Base-by-base conservation (phyloP, 2,888 invertebrate genomes). In the Dolichomitus sp. region DNA sequence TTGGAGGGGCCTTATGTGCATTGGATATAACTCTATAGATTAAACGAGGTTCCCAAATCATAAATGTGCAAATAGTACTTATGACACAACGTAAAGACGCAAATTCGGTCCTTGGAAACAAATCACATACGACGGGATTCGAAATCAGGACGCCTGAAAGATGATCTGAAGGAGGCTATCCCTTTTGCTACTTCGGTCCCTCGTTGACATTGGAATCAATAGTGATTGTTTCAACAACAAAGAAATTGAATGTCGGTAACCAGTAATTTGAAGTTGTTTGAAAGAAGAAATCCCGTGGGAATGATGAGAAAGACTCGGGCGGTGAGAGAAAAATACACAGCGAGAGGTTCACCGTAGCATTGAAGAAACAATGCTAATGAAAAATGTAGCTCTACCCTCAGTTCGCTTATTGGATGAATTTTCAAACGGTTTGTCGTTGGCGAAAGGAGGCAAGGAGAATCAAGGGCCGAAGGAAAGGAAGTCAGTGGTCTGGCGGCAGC, bases 391-490 rank as follows among this genome's bases (percentile, higher is more conserved):
- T 75, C 52, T 33, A 17, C 75, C 74, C 70, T 57, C 59, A 42
- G 59, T 73, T 80, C 80, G 72, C 75, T 83, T 83, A 86, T 81
- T 84, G 87, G 87, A 90, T 88, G 87, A 90, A 88, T 90, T 89
- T 87, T 87, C 88, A 85, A 88, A 86, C 86, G 84, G 63, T 77
- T 84, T 81, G 79, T 78, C 75, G 68, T 81, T 78, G 68, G 77
- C 65, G 52, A 77, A 72, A 78, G 79, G 59, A 66, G 52, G 69
- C 73, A 52, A 68, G 81, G 80, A 81, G 78, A 77, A 70, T 78
- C 77, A 48, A 23, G 69, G 30, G 52, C 33, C 33, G 52, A 61
- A 40, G 50, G 63, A 81, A 54, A 81, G 73, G 50, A 74, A 40
- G 61, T 48, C 61, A 69, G 70, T 57, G 59, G 66, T 61, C 50